Base-by-base conservation (phyloP, 1,140 invertebrate genomes). In the Euglossa dilemma region DNA sequence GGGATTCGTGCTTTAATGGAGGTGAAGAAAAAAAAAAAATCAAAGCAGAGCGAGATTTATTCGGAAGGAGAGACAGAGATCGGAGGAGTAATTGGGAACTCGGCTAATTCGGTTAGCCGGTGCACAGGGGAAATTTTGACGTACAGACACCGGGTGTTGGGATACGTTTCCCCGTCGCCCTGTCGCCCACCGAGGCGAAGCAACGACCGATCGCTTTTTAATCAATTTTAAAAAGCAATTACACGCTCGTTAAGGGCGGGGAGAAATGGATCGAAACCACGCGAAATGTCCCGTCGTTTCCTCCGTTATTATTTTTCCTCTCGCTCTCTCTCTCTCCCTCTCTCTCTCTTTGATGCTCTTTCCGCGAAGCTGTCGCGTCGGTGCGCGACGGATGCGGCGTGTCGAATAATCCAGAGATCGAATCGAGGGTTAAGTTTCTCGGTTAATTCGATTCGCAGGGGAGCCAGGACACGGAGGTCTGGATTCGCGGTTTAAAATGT, bases 221-320 rank as follows among this genome's bases (percentile, higher is more conserved):
- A 88, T 88, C 86, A 88, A 88, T 88, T 88, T 84, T 85, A 88
- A 88, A 88, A 88, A 85, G 87, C 86, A 88, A 88, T 88, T 88
- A 87, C 86, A 85, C 64, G 83, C 78, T 88, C 79, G 87, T 88
- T 88, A 85, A 85, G 83, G 66, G 43, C 56, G 6, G 67, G 54
- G 57, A 85, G 71, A 80, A 87, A 87, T 84, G 76, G 79, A 84
- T 80, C 56, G 85, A 69, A 47, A 54, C 57, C 28, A 20, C 28
- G 59, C 70, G 79, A 64, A 80, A 64, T 18, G 50, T 74, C 50
- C 56, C 47, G 45, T 20, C 76, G 50, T 80, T 71, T 64, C 54
- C 63, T 36, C 45, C 47, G 25, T 80, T 86, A 86, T 86, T 77
- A 70, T 80, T 71, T 66, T 74, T 75, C 72, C 61, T 56, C 28